These are phyloP conservation scores for Oasisia sp. DNA, from an alignment of 2,888 invertebrate species.

Conservation along the genomic window DNA sequence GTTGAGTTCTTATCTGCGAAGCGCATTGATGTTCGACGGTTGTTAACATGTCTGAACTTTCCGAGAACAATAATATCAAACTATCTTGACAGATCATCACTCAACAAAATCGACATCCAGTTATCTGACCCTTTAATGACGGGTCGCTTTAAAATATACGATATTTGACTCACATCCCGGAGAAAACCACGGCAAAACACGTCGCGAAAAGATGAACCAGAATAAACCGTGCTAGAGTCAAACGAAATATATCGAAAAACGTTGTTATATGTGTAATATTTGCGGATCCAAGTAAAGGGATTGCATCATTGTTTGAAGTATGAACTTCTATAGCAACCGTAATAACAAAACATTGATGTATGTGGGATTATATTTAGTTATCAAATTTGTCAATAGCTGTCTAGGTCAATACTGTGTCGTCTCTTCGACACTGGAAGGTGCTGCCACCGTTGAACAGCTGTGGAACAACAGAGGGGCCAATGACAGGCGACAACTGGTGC, in stretches of 20 bases:
- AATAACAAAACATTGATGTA: neutral
- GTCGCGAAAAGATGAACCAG: neutral
- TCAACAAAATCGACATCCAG: conserved; percentile 1
- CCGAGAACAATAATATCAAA: neutral
- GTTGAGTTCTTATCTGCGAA: neutral
- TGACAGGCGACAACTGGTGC: neutral
- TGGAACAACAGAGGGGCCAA: neutral
- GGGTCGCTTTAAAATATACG: neutral
- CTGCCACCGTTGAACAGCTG: neutral
- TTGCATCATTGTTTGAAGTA: neutral
- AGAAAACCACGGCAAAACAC: neutral
- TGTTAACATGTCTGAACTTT: neutral
- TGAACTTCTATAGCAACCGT: neutral
- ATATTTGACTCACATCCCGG: neutral
- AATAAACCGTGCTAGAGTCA: neutral
- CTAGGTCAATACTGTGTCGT: neutral
- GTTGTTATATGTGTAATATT: neutral
- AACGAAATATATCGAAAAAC: neutral
- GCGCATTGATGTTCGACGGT: neutral
- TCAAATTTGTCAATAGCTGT: neutral
- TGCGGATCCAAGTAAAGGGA: neutral
- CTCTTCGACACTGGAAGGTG: neutral
- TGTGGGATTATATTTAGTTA: neutral
- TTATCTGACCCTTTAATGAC: neutral
- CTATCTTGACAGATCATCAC: neutral